Evolutionary conservation across 2,888 invertebrate species (phyloP).

Genomic region (Chrysolina haemoptera): DNA sequence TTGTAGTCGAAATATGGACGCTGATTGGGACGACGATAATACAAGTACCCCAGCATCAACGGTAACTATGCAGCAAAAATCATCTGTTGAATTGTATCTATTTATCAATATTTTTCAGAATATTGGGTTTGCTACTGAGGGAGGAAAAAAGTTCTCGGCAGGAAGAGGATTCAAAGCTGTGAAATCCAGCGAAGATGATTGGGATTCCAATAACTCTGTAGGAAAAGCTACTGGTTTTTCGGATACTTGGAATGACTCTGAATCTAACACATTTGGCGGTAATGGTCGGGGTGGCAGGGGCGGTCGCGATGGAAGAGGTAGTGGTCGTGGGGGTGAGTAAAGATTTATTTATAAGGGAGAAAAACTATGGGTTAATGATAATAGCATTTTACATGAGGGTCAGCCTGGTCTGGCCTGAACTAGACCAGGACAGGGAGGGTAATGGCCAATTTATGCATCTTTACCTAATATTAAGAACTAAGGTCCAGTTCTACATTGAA

Average conservation of each 20-base stretch:
- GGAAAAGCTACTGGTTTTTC: slow-evolving; percentile 46
- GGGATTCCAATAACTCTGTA: slow-evolving; percentile 38
- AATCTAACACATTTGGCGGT: slow-evolving; percentile 37
- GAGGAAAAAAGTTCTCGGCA: slow-evolving; percentile 71
- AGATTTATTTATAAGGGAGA: too few species aligned
- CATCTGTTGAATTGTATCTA: slow-evolving; percentile 11
- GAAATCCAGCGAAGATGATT: slow-evolving; percentile 44
- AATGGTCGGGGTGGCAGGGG: slow-evolving; percentile 67
- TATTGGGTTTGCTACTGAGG: slow-evolving; percentile 67
- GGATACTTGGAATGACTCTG: slow-evolving; percentile 47
- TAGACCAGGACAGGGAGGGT: too few species aligned
- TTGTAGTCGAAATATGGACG: slow-evolving; percentile 35
- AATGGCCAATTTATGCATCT: too few species aligned
- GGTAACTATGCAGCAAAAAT: slow-evolving; percentile 28
- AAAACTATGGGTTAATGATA: too few species aligned
- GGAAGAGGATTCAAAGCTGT: slow-evolving; percentile 73
- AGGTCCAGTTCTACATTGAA: too few species aligned
- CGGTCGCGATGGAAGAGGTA: slow-evolving; percentile 61
- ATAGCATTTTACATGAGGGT: too few species aligned
- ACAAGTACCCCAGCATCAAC: slow-evolving; percentile 20
- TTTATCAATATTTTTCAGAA: slow-evolving; percentile 24
- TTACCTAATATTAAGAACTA: too few species aligned
- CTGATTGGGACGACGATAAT: slow-evolving; percentile 43
- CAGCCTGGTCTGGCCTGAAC: too few species aligned
- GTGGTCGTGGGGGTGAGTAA: slow-evolving; percentile 29